Conservation (phyloP, 2,113 vertebrate genomes). For the Urocynchramus pylzowi region DNA sequence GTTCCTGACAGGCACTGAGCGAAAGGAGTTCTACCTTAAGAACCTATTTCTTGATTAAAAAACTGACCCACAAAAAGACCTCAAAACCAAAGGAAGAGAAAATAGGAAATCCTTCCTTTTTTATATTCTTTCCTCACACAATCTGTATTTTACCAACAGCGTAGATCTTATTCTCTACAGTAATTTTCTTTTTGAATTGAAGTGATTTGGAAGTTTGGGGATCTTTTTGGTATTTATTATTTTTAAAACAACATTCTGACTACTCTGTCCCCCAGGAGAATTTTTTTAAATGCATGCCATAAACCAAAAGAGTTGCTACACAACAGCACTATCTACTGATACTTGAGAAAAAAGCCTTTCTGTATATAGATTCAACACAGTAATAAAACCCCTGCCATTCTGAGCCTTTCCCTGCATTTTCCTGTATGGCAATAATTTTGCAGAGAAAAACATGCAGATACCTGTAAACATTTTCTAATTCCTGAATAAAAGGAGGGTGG, state of each 20-base stretch:
- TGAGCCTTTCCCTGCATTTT: not conserved
- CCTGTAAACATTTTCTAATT: slow-evolving; percentile 36
- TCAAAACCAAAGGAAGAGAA: not conserved
- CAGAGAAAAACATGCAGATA: not conserved
- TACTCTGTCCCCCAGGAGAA: not conserved
- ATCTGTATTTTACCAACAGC: not conserved
- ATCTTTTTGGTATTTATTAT: not conserved
- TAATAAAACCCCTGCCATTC: not conserved
- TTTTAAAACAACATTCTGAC: not conserved
- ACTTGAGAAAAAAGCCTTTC: not conserved
- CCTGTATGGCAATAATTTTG: not conserved
- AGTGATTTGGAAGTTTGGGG: not conserved
- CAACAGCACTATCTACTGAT: not conserved
- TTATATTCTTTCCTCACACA: not conserved
- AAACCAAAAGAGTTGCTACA: not conserved
- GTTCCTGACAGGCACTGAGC: not conserved
- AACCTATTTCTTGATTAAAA: not conserved
- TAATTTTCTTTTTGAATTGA: not conserved
- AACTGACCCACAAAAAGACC: not conserved
- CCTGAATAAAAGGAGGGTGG: not conserved
- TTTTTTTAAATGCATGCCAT: not conserved
- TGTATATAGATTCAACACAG: not conserved
- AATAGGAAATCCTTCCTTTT: not conserved
- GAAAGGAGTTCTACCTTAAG: not conserved
- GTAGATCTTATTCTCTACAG: not conserved